Evolutionary conservation across 1,140 invertebrate species (phyloP).

Genomic region (Drosophila orosa): DNA sequence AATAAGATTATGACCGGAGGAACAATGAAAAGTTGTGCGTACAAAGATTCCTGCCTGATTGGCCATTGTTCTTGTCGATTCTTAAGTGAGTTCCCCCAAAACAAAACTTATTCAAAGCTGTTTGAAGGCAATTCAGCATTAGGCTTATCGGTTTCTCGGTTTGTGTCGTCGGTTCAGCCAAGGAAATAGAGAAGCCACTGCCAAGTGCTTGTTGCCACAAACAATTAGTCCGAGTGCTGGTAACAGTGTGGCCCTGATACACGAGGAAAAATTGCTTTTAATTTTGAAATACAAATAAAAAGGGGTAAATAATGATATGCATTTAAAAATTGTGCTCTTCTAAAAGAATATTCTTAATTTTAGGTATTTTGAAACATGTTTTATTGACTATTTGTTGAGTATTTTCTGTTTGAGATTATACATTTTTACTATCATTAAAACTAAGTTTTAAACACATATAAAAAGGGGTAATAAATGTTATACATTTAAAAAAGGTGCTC

Average conservation of each 20-base stretch:
- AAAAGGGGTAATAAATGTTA: too few relatives aligned
- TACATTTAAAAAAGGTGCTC: too few relatives aligned
- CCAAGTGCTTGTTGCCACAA: constrained; percentile 56
- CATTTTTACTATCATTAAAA: too few relatives aligned
- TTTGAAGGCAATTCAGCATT: constrained; percentile 21
- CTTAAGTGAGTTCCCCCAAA: constrained; percentile 8
- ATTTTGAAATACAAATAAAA: not conserved
- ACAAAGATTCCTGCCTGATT: constrained; percentile 30
- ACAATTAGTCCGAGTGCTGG: constrained; percentile 75
- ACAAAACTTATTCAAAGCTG: constrained; percentile 40
- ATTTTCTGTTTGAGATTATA: too few relatives aligned
- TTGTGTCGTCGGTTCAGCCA: constrained; percentile 15
- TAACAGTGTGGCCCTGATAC: constrained; percentile 11
- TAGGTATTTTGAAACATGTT: too few relatives aligned
- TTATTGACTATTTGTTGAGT: too few relatives aligned
- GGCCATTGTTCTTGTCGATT: constrained; percentile 32
- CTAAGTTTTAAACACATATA: too few relatives aligned
- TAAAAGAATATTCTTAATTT: too few relatives aligned
- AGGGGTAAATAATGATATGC: not conserved
- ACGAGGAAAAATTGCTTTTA: not conserved
- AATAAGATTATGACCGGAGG: constrained; percentile 29
- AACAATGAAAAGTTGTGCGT: constrained; percentile 29
- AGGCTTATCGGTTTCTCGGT: constrained; percentile 32
- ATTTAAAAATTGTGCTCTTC: too few relatives aligned
- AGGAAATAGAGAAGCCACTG: constrained; percentile 37